Percentiles rank a stretch among this genome's conserved stretches.
These are phyloP conservation scores for Lutjanus campechanus DNA, from an alignment of 2,797 vertebrate species.

Conservation along the genomic window DNA sequence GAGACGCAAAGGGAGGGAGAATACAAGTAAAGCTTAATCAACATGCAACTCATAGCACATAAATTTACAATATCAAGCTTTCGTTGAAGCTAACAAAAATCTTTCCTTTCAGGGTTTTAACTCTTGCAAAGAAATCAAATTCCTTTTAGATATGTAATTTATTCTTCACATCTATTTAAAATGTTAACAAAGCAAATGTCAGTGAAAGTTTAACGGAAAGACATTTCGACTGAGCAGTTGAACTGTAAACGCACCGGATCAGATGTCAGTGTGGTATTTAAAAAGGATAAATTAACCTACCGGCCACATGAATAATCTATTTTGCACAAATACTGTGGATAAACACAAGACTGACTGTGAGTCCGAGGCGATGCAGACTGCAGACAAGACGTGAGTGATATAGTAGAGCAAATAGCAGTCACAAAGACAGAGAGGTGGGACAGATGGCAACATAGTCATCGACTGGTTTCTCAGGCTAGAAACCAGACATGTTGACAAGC, in stretches of 20 bases:
- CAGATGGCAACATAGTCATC: constrained; percentile 63
- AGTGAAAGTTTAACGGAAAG: constrained; percentile 3
- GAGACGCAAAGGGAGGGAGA: background rate
- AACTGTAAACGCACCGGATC: constrained; percentile 19
- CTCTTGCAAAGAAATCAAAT: background rate
- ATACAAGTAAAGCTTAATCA: constrained; percentile 14
- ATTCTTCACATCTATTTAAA: constrained; percentile 21
- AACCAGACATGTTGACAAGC: constrained; percentile 40
- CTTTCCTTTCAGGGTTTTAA: constrained; percentile 11
- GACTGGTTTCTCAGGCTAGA: constrained; percentile 34
- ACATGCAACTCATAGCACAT: constrained; percentile 3
- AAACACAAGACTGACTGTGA: constrained; percentile 35
- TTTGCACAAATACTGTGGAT: constrained; percentile 38
- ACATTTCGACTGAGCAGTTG: constrained; percentile 11
- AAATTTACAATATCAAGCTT: constrained; percentile 6
- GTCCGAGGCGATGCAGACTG: constrained; percentile 26
- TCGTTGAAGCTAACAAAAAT: constrained; percentile 10
- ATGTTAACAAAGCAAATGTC: constrained; percentile 29
- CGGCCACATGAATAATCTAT: constrained; percentile 41
- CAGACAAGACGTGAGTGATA: constrained; percentile 43
- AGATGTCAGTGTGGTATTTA: constrained; percentile 45
- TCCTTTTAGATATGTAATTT: background rate
- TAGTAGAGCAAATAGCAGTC: constrained; percentile 38
- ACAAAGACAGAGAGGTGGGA: constrained; percentile 44
- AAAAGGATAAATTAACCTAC: constrained; percentile 52